Conservation (phyloP, 2,797 vertebrate genomes). For the Sebastes hubbsi region DNA sequence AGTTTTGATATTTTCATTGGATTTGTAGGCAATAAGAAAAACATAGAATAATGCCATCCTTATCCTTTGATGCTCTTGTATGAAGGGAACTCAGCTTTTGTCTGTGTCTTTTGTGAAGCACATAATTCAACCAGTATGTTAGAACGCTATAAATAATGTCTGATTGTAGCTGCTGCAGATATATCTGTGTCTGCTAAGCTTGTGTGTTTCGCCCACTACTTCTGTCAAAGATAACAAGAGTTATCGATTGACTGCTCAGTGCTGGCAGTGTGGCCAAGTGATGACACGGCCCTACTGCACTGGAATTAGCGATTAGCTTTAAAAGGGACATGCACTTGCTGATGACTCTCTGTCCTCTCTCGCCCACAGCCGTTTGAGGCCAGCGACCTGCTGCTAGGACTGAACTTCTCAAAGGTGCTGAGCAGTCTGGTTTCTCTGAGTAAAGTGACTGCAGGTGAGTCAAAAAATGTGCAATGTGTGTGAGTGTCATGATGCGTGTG, state of each 20-base stretch:
- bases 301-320: slow-evolving; percentile 21
- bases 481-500: not conserved
- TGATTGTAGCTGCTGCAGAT: slow-evolving; percentile 20
- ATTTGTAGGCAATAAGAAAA: not conserved
- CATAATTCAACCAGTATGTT: not conserved
- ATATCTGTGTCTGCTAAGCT: slow-evolving; percentile 22
- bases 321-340: slow-evolving; percentile 10
- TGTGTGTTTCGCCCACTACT: slow-evolving; percentile 13
- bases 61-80: not conserved
- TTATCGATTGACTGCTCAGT: slow-evolving; percentile 41
- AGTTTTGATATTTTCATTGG: not conserved
- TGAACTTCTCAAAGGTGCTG: slow-evolving; percentile 97
- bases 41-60: not conserved
- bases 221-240: slow-evolving; percentile 30
- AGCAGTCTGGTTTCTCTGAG: slow-evolving; percentile 95
- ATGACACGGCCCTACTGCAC: slow-evolving; percentile 35
- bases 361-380: slow-evolving; percentile 92
- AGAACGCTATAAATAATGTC: not conserved
- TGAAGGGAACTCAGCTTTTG: not conserved
- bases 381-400: slow-evolving; percentile 96
- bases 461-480: not conserved
- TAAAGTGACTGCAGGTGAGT: slow-evolving; percentile 97
- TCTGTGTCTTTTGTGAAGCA: not conserved
- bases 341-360: slow-evolving; percentile 18
- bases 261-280: slow-evolving; percentile 15